phyloP scores from a whole-genome alignment of 2,797 vertebrate genomes.

The Eurystomus glaucurus region DNA sequence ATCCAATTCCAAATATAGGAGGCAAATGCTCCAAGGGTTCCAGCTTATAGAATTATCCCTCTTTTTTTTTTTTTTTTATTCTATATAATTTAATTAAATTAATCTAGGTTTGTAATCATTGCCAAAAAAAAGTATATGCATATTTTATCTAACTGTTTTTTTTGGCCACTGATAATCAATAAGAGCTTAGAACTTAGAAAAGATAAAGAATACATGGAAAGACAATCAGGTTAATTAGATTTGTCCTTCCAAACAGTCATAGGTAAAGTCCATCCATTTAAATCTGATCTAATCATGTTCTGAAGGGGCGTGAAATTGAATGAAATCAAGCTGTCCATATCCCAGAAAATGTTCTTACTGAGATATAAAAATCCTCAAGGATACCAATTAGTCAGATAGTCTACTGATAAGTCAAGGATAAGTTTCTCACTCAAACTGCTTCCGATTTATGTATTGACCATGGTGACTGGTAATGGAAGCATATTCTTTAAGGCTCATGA shows the following conservation, averaged over 20 bases:
- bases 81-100: background rate
- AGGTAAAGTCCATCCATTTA: constrained; percentile 65
- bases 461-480: background rate
- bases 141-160: background rate
- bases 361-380: constrained; percentile 59
- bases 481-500: background rate
- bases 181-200: constrained; percentile 43
- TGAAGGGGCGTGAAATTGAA: constrained; percentile 63
- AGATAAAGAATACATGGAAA: constrained; percentile 64
- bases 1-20: background rate
- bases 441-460: constrained; percentile 12
- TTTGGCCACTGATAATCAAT: constrained; percentile 25
- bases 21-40: background rate
- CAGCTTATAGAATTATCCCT: background rate
- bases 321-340: constrained; percentile 51
- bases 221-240: constrained; percentile 66
- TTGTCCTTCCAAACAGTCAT: constrained; percentile 51
- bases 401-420: constrained; percentile 57
- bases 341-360: constrained; percentile 42
- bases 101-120: constrained; percentile 15
- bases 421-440: constrained; percentile 30
- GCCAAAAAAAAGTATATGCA: background rate
- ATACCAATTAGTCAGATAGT: constrained; percentile 58
- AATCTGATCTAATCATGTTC: constrained; percentile 67
- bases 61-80: background rate